Evolutionary conservation across 1,140 invertebrate genomes (phyloP).

Genomic region (Philotrypesis tridentata): DNA sequence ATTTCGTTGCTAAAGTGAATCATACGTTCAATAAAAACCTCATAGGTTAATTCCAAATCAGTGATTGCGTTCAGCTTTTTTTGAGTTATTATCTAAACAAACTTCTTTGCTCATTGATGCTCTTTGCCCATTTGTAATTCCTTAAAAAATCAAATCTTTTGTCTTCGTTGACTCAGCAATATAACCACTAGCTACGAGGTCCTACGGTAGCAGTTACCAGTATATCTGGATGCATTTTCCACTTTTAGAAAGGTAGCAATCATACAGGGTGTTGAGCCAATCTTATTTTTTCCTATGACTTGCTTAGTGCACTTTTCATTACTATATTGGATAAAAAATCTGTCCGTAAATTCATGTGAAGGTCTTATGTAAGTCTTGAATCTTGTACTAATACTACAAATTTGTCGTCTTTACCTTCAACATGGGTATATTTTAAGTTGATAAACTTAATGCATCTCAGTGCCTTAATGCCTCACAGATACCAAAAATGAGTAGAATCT

Average conservation of each 20-base stretch:
- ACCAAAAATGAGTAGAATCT: conserved; percentile 18
- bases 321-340: no score
- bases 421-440: conserved; percentile 13
- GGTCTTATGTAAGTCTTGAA: conserved; percentile 25
- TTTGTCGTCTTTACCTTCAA: not conserved
- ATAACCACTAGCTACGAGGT: conserved; percentile 49
- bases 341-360: no score
- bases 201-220: conserved; percentile 51
- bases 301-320: no score
- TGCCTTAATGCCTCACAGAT: no score
- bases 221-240: conserved; percentile 42
- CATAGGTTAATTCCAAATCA: no score
- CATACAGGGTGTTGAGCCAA: no score
- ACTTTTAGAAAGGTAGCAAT: conserved; percentile 46
- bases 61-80: not conserved
- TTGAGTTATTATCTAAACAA: not conserved
- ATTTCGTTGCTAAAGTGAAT: not conserved
- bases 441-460: not conserved
- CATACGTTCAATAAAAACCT: no score
- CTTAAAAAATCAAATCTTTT: no score
- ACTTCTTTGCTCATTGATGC: no score
- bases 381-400: not conserved
- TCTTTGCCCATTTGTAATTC: no score
- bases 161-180: conserved; percentile 43
- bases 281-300: no score